Conservation (phyloP, 2,888 invertebrate species). For the Tortrix viridana region DNA sequence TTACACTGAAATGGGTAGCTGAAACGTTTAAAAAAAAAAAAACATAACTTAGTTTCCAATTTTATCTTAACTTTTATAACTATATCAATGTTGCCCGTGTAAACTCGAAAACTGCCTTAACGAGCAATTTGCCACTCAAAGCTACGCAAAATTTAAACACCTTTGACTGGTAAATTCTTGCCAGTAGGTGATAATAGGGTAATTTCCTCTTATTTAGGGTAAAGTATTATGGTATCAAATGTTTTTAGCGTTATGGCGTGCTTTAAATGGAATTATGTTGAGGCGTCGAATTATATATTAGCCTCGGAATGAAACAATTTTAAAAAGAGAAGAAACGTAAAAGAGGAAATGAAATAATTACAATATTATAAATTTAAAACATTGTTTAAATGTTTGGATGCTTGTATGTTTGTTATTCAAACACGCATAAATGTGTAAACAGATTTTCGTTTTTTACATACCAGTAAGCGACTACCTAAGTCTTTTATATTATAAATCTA, state of each 20-base stretch:
- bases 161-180: conserved; percentile 37
- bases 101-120: conserved; percentile 31
- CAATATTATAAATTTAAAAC: no score
- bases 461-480: no score
- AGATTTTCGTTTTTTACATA: no score
- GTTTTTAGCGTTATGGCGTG: conserved; percentile 10
- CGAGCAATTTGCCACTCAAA: conserved; percentile 37
- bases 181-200: conserved; percentile 37
- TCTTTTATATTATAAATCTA: neutral
- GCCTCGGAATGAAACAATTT: neutral
- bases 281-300: neutral
- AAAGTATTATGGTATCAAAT: conserved; percentile 32
- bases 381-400: no score
- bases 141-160: conserved; percentile 29
- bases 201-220: conserved; percentile 34
- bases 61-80: conserved; percentile 6
- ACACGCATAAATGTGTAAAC: no score
- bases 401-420: no score
- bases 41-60: no score
- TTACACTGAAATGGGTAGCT: no score
- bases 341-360: neutral
- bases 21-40: no score
- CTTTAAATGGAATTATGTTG: neutral
- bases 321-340: neutral
- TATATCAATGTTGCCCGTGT: conserved; percentile 21